Base-by-base conservation (phyloP, 2,888 invertebrate species). In the Gastracanthus pulcherrimus region DNA sequence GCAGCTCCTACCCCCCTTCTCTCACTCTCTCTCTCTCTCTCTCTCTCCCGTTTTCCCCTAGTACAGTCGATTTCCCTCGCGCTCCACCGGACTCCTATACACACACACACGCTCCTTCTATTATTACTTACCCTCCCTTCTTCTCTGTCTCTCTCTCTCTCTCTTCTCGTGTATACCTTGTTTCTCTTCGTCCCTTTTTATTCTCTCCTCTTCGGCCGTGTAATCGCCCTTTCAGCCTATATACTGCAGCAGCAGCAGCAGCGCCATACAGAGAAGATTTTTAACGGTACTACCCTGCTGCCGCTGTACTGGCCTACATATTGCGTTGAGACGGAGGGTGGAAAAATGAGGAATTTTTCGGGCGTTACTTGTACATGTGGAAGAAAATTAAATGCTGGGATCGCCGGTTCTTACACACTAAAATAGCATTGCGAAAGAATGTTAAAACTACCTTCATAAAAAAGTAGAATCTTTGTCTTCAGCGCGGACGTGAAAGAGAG, bases 181-280 rank as follows among this genome's bases (percentile, higher is more conserved):
- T 29, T 34, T 71, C 58, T 26, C 29, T 38, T 76, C 38, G 48
- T 51, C 51, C 55, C 58, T 66, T 66, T 36, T 45, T 60, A 38
- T 1, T 58, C 80, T 82, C 80, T 81, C 45, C n/a, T 45, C n/a
- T n/a, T 45, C 45, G 11, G 13, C 80, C 80, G 64, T 38, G 38
- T 71, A 71, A 71, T 71, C 38, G 34, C 13, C 71, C n/a, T 9
- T 38, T 71, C 23, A 16, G 55, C n/a, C n/a, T n/a, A n/a, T n/a
- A 26, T 48, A 31, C 36, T 62, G 48, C 62, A 62, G 26, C 31
- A 41, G 23, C 26, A 36, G 7, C 5, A 13, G 11, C 26, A 58
- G 55, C 23, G 26, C 1, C 6, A 38, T 26, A 31, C 23, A 19
- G 66, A 62, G 34, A 66, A 51, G 23, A 31, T 76, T 67, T 67